Evolutionary conservation across 1,140 invertebrate species (phyloP), one percentile per base, ranked within the genome.

Genomic region (Ptiloglossa arizonensis): DNA sequence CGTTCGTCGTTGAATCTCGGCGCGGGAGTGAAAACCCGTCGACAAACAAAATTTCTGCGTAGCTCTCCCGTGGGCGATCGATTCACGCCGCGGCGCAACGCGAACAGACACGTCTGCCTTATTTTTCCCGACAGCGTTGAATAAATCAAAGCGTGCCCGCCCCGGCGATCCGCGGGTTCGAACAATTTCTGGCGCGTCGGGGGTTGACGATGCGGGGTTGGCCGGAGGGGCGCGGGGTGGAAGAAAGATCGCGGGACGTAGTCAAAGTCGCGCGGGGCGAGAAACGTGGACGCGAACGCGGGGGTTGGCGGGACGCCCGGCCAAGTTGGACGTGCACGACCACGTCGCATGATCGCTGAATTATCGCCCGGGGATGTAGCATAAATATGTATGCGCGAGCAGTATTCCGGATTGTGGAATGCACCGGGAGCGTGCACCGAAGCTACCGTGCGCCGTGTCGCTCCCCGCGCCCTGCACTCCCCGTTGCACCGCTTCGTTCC

Each of bases 381-480:
- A 91, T 90, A 90, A 90, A 91, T 91, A 91, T 91, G 88, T 89
- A 91, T 90, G 89, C 85, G 56, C 79, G 79, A 73, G 75, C 56
- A 77, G 87, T 89, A 90, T 90, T 90, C 82, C 79, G 87, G 87
- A 88, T 90, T 89, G 87, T 87, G 89, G 88, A 88, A 91, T 91
- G 86, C 86, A 87, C 85, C 85, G 84, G 80, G 75, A 89, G 87
- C 86, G 83, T 87, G 83, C 83, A 79, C 57, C 72, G 59, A 13
- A 66, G 69, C 70, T 74, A 52, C 63, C 70, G 60, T 50, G 52
- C 62, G 29, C 70, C 5, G 41, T n/a, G 48, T 57, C 35, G 17
- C 15, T 67, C 54, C 46, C 56, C 52, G 46, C 66, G 56, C 29
- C 44, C 52, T n/a, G n/a, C 46, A 46, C n/a, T n/a, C n/a, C n/a